These are phyloP conservation scores for Sylvicola cinctus DNA, from an alignment of 2,888 invertebrate genomes.

Conservation along the genomic window DNA sequence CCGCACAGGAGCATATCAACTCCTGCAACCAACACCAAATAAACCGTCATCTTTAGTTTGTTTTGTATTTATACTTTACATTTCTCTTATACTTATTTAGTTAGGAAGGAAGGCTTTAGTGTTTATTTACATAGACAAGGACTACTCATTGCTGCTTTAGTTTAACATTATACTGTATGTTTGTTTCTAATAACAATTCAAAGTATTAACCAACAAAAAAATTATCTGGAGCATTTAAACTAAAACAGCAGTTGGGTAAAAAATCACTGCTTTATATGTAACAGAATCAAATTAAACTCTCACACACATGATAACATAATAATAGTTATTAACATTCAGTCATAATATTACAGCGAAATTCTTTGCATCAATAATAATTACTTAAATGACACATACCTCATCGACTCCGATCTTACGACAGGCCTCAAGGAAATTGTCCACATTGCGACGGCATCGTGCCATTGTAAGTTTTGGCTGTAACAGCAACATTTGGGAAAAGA, in stretches of 20 bases:
- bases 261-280: conserved; percentile 5
- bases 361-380: no score
- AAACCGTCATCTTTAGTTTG: conserved; percentile 15
- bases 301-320: no score
- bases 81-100: conserved; percentile 4
- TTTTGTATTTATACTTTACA: conserved; percentile 5
- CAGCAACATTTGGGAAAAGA: no score
- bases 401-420: conserved; percentile 85
- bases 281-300: no score
- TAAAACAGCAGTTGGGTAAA: background rate
- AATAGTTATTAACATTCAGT: no score
- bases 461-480: conserved; percentile 84
- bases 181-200: no score
- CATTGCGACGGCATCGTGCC: conserved; percentile 83
- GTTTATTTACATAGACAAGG: conserved; percentile 4
- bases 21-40: conserved; percentile 43
- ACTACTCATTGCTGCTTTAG: no score
- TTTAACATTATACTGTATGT: no score
- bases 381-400: conserved; percentile 71
- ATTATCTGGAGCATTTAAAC: background rate
- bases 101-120: no score
- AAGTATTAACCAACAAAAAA: conserved; percentile 2
- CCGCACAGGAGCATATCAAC: conserved; percentile 40
- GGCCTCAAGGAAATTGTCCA: conserved; percentile 88
- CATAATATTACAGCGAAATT: no score